phyloP scores from a whole-genome alignment of 2,888 invertebrate genomes.

The Entomobrya multifasciata region DNA sequence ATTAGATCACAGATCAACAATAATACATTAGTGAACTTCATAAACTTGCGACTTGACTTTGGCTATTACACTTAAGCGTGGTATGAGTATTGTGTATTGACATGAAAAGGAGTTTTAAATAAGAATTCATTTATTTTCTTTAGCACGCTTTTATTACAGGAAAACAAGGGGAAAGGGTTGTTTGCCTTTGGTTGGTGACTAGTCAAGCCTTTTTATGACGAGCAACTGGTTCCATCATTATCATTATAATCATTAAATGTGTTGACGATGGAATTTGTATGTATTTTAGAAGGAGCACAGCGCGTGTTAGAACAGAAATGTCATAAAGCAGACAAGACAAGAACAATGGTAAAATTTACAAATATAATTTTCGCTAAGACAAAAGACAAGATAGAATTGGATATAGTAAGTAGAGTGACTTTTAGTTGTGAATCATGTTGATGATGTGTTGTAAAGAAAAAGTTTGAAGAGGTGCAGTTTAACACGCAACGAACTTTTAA shows the following conservation, averaged over 20 bases:
- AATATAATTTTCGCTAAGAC: neutral
- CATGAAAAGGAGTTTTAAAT: neutral
- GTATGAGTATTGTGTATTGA: too few relatives aligned
- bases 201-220: neutral
- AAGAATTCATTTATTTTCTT: slow-evolving; percentile 51
- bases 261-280: slow-evolving; percentile 4
- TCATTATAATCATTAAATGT: too few relatives aligned
- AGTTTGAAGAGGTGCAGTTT: too few relatives aligned
- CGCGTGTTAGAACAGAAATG: slow-evolving; percentile 16
- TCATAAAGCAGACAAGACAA: slow-evolving; percentile 38
- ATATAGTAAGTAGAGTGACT: too few relatives aligned
- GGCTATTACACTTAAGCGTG: too few relatives aligned
- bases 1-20: too few relatives aligned
- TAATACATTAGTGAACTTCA: neutral
- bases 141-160: slow-evolving; percentile 25
- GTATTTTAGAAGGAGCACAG: neutral
- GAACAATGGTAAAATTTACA: neutral
- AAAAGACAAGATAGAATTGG: too few relatives aligned
- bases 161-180: neutral
- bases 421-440: too few relatives aligned
- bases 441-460: too few relatives aligned
- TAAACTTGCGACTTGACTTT: neutral
- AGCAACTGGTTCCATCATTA: slow-evolving; percentile 36
- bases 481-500: too few relatives aligned
- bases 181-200: neutral